Percentiles rank a stretch among this genome's conserved stretches.
phyloP scores from a whole-genome alignment of 1,140 invertebrate genomes.

The Neodiprion pinetum region DNA sequence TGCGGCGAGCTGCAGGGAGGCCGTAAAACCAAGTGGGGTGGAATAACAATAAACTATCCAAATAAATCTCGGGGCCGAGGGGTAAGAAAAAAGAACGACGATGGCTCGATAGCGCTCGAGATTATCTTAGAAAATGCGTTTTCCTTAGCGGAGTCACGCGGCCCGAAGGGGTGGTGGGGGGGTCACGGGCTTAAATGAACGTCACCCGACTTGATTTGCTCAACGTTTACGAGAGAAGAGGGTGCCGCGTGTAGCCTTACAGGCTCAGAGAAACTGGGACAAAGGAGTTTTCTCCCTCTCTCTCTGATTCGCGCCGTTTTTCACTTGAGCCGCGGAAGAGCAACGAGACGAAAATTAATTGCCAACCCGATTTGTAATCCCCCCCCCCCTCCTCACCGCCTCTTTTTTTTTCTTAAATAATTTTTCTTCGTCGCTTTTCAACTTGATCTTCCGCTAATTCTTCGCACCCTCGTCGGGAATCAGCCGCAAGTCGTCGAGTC shows the following conservation, averaged over 20 bases:
- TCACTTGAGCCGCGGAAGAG: too few relatives aligned
- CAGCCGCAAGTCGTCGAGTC: too few relatives aligned
- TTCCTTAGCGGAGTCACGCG: constrained; percentile 42
- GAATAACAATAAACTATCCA: constrained; percentile 60
- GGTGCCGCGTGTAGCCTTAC: neutral
- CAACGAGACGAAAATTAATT: too few relatives aligned
- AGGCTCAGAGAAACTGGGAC: neutral
- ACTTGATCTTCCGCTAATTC: too few relatives aligned
- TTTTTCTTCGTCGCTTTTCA: too few relatives aligned
- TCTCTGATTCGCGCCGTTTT: too few relatives aligned
- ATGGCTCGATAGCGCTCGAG: constrained; percentile 48
- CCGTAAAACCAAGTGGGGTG: constrained; percentile 57
- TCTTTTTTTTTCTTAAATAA: neutral
- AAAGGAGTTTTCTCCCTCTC: neutral
- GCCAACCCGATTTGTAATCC: neutral
- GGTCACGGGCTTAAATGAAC: constrained; percentile 20
- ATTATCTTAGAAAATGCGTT: constrained; percentile 57
- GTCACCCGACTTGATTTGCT: constrained; percentile 29
- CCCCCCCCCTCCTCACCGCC: neutral
- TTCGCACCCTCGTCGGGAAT: too few relatives aligned
- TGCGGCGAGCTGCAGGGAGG: constrained; percentile 33
- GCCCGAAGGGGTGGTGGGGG: constrained; percentile 26
- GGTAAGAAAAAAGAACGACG: constrained; percentile 34
- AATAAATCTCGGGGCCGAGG: constrained; percentile 50
- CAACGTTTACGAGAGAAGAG: constrained; percentile 25